These are phyloP conservation scores for Himalopsyche japonica DNA, from an alignment of 2,888 invertebrate genomes.

Conservation along the genomic window DNA sequence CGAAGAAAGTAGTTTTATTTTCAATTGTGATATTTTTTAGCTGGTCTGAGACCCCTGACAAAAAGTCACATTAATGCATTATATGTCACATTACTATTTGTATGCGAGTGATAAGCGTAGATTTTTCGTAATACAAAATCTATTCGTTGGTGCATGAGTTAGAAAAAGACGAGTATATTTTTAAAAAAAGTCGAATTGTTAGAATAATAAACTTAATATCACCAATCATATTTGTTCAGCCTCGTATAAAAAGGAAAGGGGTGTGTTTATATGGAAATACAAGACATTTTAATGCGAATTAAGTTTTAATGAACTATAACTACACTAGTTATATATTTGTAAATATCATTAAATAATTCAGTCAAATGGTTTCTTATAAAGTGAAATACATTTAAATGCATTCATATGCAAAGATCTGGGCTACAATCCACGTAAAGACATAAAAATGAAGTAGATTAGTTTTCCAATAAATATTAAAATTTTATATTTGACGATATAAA, in stretches of 20 bases:
- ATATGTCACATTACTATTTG: constrained; percentile 27
- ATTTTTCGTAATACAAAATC: constrained; percentile 35
- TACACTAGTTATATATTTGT: not conserved
- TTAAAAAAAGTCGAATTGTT: constrained; percentile 4
- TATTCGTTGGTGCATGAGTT: constrained; percentile 9
- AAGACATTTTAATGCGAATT: not conserved
- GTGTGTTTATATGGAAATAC: not conserved
- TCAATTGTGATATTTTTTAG: not conserved
- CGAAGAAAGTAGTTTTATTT: too few species aligned
- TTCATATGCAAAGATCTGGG: too few species aligned
- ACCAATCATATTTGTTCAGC: constrained; percentile 24
- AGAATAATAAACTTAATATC: not conserved
- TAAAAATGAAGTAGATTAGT: too few species aligned
- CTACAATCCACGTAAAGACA: too few species aligned
- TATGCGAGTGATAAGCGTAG: constrained; percentile 37
- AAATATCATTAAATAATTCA: not conserved
- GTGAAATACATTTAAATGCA: too few species aligned
- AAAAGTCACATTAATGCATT: constrained; percentile 22
- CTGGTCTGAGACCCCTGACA: not conserved
- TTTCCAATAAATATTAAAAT: too few species aligned
- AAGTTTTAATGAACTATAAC: not conserved
- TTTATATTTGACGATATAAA: too few species aligned
- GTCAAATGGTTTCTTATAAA: too few species aligned
- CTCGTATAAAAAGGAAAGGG: not conserved
- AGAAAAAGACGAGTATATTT: constrained; percentile 32